Conservation (phyloP, 2,888 invertebrate species). For the Temnothorax ravouxi region DNA sequence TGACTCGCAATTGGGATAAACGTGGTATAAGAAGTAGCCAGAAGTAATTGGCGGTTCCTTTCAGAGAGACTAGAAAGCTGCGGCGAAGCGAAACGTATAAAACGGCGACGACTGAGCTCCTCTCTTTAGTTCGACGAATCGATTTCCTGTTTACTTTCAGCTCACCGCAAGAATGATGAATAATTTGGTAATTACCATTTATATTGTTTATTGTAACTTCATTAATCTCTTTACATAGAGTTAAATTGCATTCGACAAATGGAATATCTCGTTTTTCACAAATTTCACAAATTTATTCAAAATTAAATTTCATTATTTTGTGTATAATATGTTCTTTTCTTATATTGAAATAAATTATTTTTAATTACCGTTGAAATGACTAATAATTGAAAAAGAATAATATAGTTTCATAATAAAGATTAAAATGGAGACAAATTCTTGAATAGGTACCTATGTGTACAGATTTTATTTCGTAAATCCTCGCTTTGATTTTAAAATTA, state of each 20-base stretch:
- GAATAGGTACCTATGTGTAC: not conserved
- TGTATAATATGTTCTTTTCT: not conserved
- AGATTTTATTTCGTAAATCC: not conserved
- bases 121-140: slow-evolving; percentile 76
- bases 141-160: slow-evolving; percentile 52
- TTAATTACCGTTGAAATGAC: not conserved
- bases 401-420: not conserved
- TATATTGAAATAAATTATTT: not conserved
- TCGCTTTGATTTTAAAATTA: not conserved
- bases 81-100: slow-evolving; percentile 81
- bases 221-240: not conserved
- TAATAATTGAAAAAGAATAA: not conserved
- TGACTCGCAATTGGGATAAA: slow-evolving; percentile 57
- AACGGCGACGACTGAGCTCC: slow-evolving; percentile 69
- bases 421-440: not conserved
- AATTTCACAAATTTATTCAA: not conserved
- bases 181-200: slow-evolving; percentile 75
- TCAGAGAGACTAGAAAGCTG: slow-evolving; percentile 80
- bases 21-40: slow-evolving; percentile 61
- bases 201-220: slow-evolving; percentile 3
- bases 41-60: slow-evolving; percentile 69
- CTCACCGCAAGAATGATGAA: slow-evolving; percentile 72
- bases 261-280: not conserved
- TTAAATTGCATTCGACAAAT: not conserved
- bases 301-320: not conserved